phyloP scores from a whole-genome alignment of 2,888 invertebrate species.

The Luperina nickerlii region DNA sequence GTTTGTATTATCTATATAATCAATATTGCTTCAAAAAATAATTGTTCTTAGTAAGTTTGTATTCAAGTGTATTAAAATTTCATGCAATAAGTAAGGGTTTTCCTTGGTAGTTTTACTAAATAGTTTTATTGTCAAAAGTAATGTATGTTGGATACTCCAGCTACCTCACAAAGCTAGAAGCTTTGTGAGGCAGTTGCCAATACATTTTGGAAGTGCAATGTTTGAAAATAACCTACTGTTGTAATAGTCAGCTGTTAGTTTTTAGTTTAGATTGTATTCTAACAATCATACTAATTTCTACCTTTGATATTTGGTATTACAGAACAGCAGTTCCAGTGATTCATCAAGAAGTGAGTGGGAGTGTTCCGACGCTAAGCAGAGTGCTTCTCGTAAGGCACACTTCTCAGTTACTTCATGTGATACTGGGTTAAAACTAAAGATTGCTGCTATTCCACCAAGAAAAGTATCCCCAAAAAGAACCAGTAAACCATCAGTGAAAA shows the following conservation, averaged over 20 bases:
- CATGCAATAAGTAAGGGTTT: conserved; percentile 7
- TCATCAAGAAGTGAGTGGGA: conserved; percentile 87
- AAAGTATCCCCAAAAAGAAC: conserved; percentile 82
- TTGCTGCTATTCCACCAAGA: conserved; percentile 90
- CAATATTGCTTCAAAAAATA: neutral
- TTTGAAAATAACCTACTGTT: neutral
- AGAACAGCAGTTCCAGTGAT: conserved; percentile 85
- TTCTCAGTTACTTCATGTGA: conserved; percentile 92
- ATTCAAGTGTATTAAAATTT: neutral
- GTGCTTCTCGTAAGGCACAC: conserved; percentile 84
- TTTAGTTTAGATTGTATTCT: neutral
- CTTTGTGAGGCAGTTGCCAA: neutral
- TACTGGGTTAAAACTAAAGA: conserved; percentile 91
- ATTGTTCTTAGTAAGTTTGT: neutral
- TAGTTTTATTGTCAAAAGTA: neutral
- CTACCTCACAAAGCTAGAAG: too few relatives aligned
- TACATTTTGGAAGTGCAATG: neutral
- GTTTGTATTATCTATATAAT: conserved; percentile 72
- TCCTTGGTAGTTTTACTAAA: neutral
- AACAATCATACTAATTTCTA: neutral
- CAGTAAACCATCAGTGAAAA: conserved; percentile 81
- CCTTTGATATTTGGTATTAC: conserved; percentile 68
- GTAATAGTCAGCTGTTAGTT: neutral
- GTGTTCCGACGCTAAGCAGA: conserved; percentile 81
- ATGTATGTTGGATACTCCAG: neutral